These are phyloP conservation scores for Cephus pygmeus DNA, from an alignment of 2,888 invertebrate genomes.

Conservation along the genomic window DNA sequence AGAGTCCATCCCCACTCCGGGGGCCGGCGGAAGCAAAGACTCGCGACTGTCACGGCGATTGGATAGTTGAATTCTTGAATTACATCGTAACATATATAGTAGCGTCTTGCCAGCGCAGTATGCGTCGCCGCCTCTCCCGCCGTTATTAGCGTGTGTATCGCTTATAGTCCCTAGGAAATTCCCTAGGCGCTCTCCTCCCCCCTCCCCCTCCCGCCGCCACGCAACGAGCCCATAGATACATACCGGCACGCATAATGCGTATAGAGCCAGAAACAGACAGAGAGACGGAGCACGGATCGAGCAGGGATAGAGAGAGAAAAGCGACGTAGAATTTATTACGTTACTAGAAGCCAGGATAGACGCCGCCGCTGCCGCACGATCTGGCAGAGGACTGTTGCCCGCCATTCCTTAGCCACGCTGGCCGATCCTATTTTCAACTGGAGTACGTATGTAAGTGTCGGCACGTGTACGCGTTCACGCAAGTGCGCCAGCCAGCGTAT, in stretches of 20 bases:
- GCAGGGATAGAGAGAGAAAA: slow-evolving; percentile 24
- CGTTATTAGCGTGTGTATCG: not conserved
- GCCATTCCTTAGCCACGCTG: slow-evolving; percentile 33
- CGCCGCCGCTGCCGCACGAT: not conserved
- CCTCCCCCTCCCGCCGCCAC: slow-evolving; percentile 21
- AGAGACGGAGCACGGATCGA: slow-evolving; percentile 11
- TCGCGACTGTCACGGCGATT: slow-evolving; percentile 5
- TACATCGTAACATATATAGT: slow-evolving; percentile 49
- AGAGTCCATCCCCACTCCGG: not conserved
- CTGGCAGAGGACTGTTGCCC: not conserved
- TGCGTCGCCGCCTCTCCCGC: not conserved
- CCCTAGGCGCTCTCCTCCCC: not conserved
- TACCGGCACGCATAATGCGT: not conserved
- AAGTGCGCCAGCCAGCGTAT: not conserved
- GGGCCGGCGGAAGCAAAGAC: not conserved
- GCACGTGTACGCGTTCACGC: slow-evolving; percentile 18
- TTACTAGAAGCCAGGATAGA: not conserved
- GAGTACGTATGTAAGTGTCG: slow-evolving; percentile 26
- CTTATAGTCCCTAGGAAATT: not conserved
- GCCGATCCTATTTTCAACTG: slow-evolving; percentile 51
- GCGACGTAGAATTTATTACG: slow-evolving; percentile 43
- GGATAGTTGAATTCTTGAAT: slow-evolving; percentile 49
- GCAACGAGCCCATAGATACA: not conserved
- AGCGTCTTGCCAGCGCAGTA: slow-evolving; percentile 27
- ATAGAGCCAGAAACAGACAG: slow-evolving; percentile 22